These are phyloP conservation scores for Polyploca ridens DNA, from an alignment of 2,888 invertebrate species.

Conservation along the genomic window DNA sequence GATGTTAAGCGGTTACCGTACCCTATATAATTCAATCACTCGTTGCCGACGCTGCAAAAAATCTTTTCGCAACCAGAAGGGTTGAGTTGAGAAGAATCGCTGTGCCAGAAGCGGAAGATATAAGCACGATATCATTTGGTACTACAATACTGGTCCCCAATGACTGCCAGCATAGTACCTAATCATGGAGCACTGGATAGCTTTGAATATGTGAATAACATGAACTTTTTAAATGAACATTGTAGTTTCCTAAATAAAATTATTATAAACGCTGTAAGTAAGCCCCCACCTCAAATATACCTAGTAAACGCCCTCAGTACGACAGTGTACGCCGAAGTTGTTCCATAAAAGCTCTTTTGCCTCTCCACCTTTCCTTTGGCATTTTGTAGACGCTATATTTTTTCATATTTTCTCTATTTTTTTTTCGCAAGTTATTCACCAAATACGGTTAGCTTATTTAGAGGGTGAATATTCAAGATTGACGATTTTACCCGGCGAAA, in stretches of 20 bases:
- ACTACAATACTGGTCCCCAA: too few relatives aligned
- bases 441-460: constrained; percentile 40
- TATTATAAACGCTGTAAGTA: constrained; percentile 39
- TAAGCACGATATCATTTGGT: too few relatives aligned
- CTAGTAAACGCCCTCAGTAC: constrained; percentile 67
- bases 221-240: too few relatives aligned
- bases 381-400: constrained; percentile 60
- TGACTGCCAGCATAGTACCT: too few relatives aligned
- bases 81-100: too few relatives aligned
- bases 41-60: too few relatives aligned
- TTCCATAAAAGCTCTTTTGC: constrained; percentile 78
- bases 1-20: too few relatives aligned
- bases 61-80: too few relatives aligned
- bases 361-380: constrained; percentile 77
- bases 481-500: constrained; percentile 4
- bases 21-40: too few relatives aligned
- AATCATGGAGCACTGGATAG: too few relatives aligned
- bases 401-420: constrained; percentile 32
- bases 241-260: background rate
- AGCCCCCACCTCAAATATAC: constrained; percentile 48
- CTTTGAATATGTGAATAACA: too few relatives aligned
- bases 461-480: constrained; percentile 18
- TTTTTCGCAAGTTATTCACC: constrained; percentile 47
- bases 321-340: constrained; percentile 74
- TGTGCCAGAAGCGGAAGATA: too few relatives aligned